Evolutionary conservation across 2,888 invertebrate genomes (phyloP).

Genomic region (Zootermopsis nevadensis): DNA sequence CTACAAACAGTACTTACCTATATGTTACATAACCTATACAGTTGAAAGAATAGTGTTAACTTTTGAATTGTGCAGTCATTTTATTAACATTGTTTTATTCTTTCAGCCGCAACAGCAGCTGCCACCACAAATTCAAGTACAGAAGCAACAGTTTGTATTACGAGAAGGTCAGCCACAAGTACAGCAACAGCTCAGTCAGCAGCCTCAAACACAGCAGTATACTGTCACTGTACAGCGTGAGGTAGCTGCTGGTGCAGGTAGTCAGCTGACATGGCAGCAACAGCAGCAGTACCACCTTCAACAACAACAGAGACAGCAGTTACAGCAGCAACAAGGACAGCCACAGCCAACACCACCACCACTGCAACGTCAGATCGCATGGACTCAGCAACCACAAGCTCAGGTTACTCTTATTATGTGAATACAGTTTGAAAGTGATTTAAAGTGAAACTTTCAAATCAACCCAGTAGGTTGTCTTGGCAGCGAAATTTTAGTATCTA

Average conservation of each 20-base stretch:
- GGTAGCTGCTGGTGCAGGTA: slow-evolving; percentile 60
- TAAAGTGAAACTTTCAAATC: no score
- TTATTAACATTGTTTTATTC: not conserved
- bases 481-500: no score
- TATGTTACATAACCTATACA: no score
- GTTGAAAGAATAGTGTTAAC: no score
- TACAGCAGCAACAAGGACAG: slow-evolving; percentile 56
- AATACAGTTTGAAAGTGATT: not conserved
- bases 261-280: slow-evolving; percentile 54
- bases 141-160: slow-evolving; percentile 48
- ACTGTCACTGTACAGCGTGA: slow-evolving; percentile 50
- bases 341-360: slow-evolving; percentile 57
- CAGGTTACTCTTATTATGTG: slow-evolving; percentile 58
- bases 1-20: no score
- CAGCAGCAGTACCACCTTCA: slow-evolving; percentile 62
- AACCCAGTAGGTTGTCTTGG: no score
- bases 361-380: slow-evolving; percentile 62
- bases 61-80: not conserved
- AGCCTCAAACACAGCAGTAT: slow-evolving; percentile 65
- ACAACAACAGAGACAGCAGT: slow-evolving; percentile 64
- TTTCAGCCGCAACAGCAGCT: slow-evolving; percentile 57
- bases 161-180: slow-evolving; percentile 61
- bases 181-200: slow-evolving; percentile 67
- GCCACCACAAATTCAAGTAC: slow-evolving; percentile 52
- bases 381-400: slow-evolving; percentile 67